Evolutionary conservation across 2,797 vertebrate species (phyloP), one percentile per base, ranked within the genome.

Genomic region (Pangasius larnaudii): DNA sequence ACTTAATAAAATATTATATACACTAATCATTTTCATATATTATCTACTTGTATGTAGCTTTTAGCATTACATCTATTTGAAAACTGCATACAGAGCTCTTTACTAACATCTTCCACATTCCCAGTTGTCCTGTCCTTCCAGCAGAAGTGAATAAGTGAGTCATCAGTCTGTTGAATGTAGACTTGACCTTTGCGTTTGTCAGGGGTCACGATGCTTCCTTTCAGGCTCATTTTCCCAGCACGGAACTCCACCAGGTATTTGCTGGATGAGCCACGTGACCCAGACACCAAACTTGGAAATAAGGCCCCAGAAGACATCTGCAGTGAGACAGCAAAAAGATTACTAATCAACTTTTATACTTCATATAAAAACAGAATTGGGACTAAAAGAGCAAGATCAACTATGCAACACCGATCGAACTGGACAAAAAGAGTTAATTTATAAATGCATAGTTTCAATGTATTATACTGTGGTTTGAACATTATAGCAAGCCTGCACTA

Each of bases 61-160:
- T 19, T 30, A 51, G 46, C 6, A 78, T 78, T 24, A 53, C 18
- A 78, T 33, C 14, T 33, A 36, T 39, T 39, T 0, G 22, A 85
- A 71, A 39, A 30, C 22, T 19, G 27, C 63, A 69, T 58, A 53
- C 30, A 65, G 46, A 67, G n/a, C 22, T 69, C 63, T n/a, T 16
- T 86, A 95, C 98, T 97, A 88, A 99, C 98, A 80, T 99, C 98
- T 16, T 99, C 98, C 1, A 99, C 97, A 0, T 96, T 98, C 7
- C 96, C 97, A 0, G 96, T 94, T 8, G 98, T 98, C 93, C 98
- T 94, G 94, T 99, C 98, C 92, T 99, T 98, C 98, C 98, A 99
- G 94, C 98, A 99, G 94, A 99, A 99, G 93, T 99, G 98, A 78
- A 99, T 98, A 88, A 99, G 96, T 27, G 98, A 99, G 92, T 99